Evolutionary conservation across 1,140 invertebrate genomes (phyloP).

Genomic region (Sycophaga agraensis): DNA sequence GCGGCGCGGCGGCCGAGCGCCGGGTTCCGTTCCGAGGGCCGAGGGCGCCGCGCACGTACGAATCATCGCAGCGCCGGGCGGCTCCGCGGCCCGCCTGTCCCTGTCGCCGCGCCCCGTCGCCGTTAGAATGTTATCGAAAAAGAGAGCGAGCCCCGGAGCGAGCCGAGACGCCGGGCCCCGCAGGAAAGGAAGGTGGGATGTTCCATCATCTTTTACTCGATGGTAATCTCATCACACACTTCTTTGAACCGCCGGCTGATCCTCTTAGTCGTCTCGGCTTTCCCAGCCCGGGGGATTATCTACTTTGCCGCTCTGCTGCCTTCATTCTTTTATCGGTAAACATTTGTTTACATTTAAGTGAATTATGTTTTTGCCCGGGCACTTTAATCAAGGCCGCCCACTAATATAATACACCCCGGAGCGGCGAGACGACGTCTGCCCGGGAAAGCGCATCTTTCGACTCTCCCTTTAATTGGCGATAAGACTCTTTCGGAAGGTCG

Average conservation of each 20-base stretch:
- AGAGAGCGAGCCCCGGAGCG: too few species aligned
- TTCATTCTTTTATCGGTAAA: background rate
- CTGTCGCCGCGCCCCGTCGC: too few species aligned
- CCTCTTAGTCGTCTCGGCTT: slow-evolving; percentile 1
- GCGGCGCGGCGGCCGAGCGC: too few species aligned
- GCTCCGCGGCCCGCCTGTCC: too few species aligned
- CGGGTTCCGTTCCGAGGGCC: too few species aligned
- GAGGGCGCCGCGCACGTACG: too few species aligned
- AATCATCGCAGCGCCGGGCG: background rate
- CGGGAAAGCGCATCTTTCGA: too few species aligned
- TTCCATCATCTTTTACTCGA: slow-evolving; percentile 16
- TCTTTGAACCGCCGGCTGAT: background rate
- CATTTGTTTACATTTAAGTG: slow-evolving; percentile 16
- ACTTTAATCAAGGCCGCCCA: background rate
- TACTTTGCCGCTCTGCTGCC: background rate
- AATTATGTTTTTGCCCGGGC: background rate
- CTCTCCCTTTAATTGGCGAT: too few species aligned
- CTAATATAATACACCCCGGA: background rate
- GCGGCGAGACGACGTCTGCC: too few species aligned
- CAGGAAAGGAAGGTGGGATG: background rate
- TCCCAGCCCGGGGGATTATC: background rate
- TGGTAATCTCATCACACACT: slow-evolving; percentile 14
- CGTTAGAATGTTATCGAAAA: too few species aligned
- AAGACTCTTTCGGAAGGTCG: too few species aligned
- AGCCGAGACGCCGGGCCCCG: too few species aligned